Base-by-base conservation (phyloP, 2,888 invertebrate species). In the Agrochola lychnidis region DNA sequence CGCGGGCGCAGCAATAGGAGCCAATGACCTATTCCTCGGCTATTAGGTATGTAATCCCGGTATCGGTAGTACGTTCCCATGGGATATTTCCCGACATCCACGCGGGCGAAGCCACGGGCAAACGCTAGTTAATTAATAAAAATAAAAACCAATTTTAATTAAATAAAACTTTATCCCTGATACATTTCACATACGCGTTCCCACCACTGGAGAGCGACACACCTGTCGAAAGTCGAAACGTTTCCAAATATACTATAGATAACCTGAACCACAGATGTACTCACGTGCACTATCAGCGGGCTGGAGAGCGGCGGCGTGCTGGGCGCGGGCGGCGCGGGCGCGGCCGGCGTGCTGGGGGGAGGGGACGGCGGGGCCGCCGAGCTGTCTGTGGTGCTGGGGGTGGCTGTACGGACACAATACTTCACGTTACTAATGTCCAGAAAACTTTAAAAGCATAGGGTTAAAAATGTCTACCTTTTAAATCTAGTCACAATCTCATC, bases 311-410 rank as follows among this genome's bases (percentile, higher is more conserved):
- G 72, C 30, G 79, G 70, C 1, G 79, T 67, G 25, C 61, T n/a
- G 22, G 76, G 4, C 42, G 59, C 0, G 51, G 30, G n/a, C 2
- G 57, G 22, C 5, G 81, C 66, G 5, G 79, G 36, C 6, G 73
- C 53, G 48, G 48, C 6, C 19, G 12, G 53, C 10, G 1, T 66
- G 3, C n/a, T 30, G 45, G 14, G 48, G 3, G 16, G 40, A 7
- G 30, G 57, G 1, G 53, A 40, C n/a, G 77, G 59, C 1, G 86
- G 76, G 25, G 86, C 74, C 2, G 88, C 70, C 36, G 87, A 56
- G 22, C 83, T 68, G 12, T 79, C 83, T 0, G 79, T 48, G 0
- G 74, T 70, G 14, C 73, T 77, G 5, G 83, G 79, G 30, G 86
- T 76, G 12, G 86, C 88, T 79, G 81, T 1, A 3, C 14, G 14